Conservation (phyloP, 2,888 invertebrate species). For the Aelia acuminata region DNA sequence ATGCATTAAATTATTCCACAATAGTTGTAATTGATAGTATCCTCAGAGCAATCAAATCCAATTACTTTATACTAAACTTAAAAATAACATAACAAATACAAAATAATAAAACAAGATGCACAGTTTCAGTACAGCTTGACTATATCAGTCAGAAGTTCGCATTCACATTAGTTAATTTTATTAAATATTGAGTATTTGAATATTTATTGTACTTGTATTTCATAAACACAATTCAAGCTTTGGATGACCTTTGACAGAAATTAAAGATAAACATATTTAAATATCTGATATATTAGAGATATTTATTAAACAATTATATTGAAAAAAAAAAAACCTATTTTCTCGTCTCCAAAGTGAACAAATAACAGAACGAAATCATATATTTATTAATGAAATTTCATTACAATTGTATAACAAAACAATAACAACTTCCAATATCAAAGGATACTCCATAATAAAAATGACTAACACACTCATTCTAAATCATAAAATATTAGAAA, state of each 20-base stretch:
- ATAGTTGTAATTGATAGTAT: neutral
- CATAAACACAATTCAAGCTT: conserved; percentile 26
- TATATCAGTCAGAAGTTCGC: conserved; percentile 33
- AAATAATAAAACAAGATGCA: conserved; percentile 20
- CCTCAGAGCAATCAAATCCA: neutral
- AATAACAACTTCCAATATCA: conserved; percentile 33
- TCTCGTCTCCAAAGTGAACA: conserved; percentile 28
- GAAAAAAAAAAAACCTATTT: neutral
- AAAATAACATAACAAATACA: conserved; percentile 9
- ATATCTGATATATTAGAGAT: neutral
- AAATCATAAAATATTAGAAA: conserved; percentile 18
- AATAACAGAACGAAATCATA: neutral
- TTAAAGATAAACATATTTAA: neutral
- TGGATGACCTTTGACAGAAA: neutral
- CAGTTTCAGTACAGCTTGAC: neutral
- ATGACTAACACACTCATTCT: conserved; percentile 44
- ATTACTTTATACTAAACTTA: conserved; percentile 24
- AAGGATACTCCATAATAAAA: conserved; percentile 23
- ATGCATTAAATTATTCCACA: neutral
- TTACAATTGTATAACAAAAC: conserved; percentile 30
- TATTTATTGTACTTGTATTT: no score
- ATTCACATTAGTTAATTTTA: neutral
- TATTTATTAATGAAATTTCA: conserved; percentile 10
- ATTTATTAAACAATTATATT: neutral
- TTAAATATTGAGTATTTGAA: conserved; percentile 26